These are phyloP conservation scores for Rhagium mordax DNA, from an alignment of 2,888 invertebrate genomes.

Conservation along the genomic window DNA sequence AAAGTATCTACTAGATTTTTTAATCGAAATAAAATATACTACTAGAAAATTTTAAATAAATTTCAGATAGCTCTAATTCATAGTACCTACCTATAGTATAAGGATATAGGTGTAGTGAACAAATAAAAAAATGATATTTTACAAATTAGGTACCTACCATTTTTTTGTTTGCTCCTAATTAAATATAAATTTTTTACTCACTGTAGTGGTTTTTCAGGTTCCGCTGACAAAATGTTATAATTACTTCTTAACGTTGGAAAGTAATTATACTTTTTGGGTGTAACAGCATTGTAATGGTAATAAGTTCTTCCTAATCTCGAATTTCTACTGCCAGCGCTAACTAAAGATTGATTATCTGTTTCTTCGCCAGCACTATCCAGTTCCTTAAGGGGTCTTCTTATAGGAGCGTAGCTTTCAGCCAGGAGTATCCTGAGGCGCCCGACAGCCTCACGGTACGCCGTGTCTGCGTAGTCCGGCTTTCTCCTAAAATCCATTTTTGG, in stretches of 20 bases:
- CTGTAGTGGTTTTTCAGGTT: conserved; percentile 43
- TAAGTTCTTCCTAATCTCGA: conserved; percentile 56
- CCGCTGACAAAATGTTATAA: conserved; percentile 31
- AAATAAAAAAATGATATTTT: no score
- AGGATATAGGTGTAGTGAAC: no score
- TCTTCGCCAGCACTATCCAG: conserved; percentile 75
- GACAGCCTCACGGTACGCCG: conserved; percentile 89
- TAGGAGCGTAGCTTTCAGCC: conserved; percentile 80
- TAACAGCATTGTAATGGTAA: conserved; percentile 52
- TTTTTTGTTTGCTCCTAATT: no score
- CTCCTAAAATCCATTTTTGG: conserved; percentile 72
- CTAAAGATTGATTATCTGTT: conserved; percentile 72
- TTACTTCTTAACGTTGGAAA: conserved; percentile 52
- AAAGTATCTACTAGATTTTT: no score
- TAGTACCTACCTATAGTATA: no score
- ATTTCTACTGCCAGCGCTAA: conserved; percentile 67
- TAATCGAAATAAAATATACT: no score
- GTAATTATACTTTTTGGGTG: conserved; percentile 55
- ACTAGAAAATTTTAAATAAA: no score
- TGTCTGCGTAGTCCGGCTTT: conserved; percentile 85
- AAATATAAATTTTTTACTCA: conserved; percentile 34
- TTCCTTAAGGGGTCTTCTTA: conserved; percentile 70
- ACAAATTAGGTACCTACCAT: no score
- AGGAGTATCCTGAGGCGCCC: conserved; percentile 83
- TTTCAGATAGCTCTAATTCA: no score